Percentiles rank a stretch among this genome's conserved stretches.
These are phyloP conservation scores for Rhipidura dahli DNA, from an alignment of 2,113 vertebrate species.

Conservation along the genomic window DNA sequence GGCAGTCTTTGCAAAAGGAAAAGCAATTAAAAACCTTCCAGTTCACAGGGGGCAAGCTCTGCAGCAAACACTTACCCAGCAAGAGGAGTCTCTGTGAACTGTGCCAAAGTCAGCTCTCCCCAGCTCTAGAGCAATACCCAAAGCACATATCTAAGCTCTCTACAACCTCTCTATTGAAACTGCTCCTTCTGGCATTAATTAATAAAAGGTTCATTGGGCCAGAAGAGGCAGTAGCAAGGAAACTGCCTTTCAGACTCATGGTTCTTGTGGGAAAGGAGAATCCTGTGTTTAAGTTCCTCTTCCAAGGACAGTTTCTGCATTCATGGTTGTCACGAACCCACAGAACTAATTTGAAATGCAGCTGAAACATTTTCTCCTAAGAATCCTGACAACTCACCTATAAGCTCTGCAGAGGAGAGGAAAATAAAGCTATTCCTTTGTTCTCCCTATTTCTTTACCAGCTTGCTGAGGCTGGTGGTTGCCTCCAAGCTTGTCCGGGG, in stretches of 20 bases:
- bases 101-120: not conserved
- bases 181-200: not conserved
- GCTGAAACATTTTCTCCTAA: not conserved
- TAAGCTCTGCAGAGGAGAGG: not conserved
- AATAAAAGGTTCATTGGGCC: not conserved
- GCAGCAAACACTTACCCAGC: not conserved
- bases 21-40: not conserved
- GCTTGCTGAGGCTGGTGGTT: not conserved
- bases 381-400: not conserved
- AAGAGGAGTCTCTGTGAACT: not conserved
- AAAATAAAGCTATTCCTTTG: not conserved
- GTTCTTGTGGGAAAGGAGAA: not conserved
- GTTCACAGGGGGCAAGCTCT: rapidly evolving
- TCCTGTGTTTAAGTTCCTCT: not conserved
- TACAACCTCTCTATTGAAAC: not conserved
- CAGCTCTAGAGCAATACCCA: not conserved
- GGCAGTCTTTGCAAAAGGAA: not conserved
- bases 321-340: not conserved
- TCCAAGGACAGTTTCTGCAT: not conserved
- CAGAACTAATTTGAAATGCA: not conserved
- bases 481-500: not conserved
- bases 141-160: not conserved
- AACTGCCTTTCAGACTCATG: not conserved
- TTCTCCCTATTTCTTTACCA: not conserved
- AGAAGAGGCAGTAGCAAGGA: not conserved